These are phyloP conservation scores for Xestia rhomboidea DNA, from an alignment of 2,888 invertebrate genomes.

Conservation along the genomic window DNA sequence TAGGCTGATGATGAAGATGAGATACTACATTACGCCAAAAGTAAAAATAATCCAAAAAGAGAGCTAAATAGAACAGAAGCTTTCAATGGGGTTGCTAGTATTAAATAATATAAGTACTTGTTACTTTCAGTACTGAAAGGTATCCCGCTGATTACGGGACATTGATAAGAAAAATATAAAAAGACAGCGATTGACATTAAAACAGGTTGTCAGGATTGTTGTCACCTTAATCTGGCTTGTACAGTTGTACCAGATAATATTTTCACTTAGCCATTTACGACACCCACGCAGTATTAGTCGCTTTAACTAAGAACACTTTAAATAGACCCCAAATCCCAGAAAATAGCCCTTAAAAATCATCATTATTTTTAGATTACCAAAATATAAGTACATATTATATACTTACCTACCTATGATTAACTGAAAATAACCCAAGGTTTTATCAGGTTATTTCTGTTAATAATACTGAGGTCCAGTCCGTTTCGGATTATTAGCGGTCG, in stretches of 20 bases:
- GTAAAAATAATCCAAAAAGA: neutral
- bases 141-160: neutral
- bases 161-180: neutral
- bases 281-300: neutral
- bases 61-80: neutral
- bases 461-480: neutral
- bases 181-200: neutral
- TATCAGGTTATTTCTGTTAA: neutral
- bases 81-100: neutral
- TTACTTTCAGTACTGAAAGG: neutral
- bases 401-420: neutral
- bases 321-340: neutral
- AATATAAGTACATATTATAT: too few relatives aligned
- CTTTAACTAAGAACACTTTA: neutral
- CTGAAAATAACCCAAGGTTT: conserved; percentile 19
- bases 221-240: neutral
- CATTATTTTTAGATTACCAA: neutral
- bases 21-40: neutral
- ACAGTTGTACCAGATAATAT: neutral
- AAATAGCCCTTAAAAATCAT: neutral
- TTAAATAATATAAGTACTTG: neutral
- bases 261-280: neutral
- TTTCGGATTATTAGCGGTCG: conserved; percentile 32
- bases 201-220: neutral
- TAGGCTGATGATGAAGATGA: too few relatives aligned